Evolutionary conservation across 2,888 invertebrate genomes (phyloP), one percentile per base, ranked within the genome.

Genomic region (Noctua fimbriata): DNA sequence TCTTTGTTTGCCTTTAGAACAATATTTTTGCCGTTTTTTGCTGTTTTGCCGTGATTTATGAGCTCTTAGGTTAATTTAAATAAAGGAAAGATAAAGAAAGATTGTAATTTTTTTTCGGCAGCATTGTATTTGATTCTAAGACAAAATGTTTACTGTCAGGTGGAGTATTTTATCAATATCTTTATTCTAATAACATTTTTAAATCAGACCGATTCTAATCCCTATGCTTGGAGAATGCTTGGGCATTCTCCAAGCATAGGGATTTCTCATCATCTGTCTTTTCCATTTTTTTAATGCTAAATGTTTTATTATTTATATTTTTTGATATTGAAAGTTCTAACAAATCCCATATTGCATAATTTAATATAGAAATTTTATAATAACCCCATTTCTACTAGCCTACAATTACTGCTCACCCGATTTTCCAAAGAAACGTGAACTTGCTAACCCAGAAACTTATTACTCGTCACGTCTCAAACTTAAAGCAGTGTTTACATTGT

Each of bases 1-100:
- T 78, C 75, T 83, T 80, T 83, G 79, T 85, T 79, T 82, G 72
- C 73, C n/a, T 75, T 77, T 69, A 44, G 65, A 78, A 82, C 49
- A 72, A 72, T 67, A 67, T 52, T 28, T 79, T 73, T 24, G 18
- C 21, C 60, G n/a, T 24, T 24, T 67, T 79, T 70, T 69, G 36
- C 14, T 5, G 3, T 55, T 66, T 24, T 67, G 1, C 12, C 12
- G 76, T 78, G 65, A 76, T 76, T 76, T 77, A 65, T 76, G 76
- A 77, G 32, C 16, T 10, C 55, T 21, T 24, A n/a, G n/a, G 32
- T 55, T 55, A 76, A 77, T 63, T 73, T 63, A 14, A 63, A 41
- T 16, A 60, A 36, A 63, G 14, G 21, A 41, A 41, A 41, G 21
- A 21, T 65, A 65, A 65, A 12, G 24, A 67, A 41, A n/a, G 65